phyloP scores from a whole-genome alignment of 2,888 invertebrate genomes.

The Sarcophaga subvicina region DNA sequence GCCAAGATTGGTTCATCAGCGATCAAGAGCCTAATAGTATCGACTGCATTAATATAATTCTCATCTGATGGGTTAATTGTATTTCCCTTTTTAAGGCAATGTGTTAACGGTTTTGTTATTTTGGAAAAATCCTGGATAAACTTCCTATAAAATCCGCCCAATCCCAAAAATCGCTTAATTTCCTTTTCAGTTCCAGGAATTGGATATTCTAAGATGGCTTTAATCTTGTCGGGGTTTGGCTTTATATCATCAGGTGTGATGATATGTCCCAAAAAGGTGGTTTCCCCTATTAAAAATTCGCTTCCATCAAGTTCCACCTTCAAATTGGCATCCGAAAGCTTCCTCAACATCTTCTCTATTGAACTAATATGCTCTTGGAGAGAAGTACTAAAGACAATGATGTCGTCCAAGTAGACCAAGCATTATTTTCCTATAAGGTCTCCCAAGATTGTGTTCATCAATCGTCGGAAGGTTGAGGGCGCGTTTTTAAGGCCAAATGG shows the following conservation, averaged over 20 bases:
- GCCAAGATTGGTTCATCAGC: too few species aligned
- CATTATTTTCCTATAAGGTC: constrained; percentile 68
- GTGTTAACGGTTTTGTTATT: constrained; percentile 42
- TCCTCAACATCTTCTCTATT: constrained; percentile 61
- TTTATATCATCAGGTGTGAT: constrained; percentile 59
- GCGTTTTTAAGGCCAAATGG: neutral
- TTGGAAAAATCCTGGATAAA: constrained; percentile 61
- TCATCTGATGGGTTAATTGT: constrained; percentile 9
- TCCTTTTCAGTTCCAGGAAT: too few species aligned
- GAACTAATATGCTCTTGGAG: constrained; percentile 6
- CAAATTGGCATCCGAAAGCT: constrained; percentile 62
- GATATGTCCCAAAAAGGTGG: constrained; percentile 74
- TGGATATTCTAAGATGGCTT: too few species aligned
- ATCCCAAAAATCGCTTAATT: too few species aligned
- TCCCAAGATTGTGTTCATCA: constrained; percentile 72
- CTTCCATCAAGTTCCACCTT: constrained; percentile 16
- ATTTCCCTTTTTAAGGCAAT: neutral
- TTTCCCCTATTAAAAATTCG: constrained; percentile 54
- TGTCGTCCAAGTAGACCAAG: constrained; percentile 27
- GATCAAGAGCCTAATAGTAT: neutral
- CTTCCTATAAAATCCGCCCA: too few species aligned
- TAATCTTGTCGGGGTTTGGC: constrained; percentile 74
- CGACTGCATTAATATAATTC: neutral
- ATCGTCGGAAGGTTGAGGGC: constrained; percentile 16
- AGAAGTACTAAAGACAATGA: neutral